Percentiles rank a stretch among this genome's conserved stretches.
These are phyloP conservation scores for Troides aeacus DNA, from an alignment of 2,888 invertebrate species.

Conservation along the genomic window DNA sequence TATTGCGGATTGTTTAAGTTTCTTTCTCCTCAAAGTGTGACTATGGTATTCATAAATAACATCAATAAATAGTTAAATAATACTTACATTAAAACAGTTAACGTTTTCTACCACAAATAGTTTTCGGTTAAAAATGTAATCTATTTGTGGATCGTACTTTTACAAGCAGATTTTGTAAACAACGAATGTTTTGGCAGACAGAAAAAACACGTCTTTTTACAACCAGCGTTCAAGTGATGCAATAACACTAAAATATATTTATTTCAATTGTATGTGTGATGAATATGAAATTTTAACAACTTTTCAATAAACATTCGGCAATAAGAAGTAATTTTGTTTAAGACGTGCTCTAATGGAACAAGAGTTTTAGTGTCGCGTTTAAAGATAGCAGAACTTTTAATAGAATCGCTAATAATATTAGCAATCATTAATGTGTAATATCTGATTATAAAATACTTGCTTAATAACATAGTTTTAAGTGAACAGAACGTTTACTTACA, in stretches of 20 bases:
- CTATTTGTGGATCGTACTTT: background rate
- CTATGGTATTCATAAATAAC: no score
- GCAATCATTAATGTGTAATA: constrained; percentile 10
- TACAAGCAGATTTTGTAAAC: background rate
- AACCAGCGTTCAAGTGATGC: background rate
- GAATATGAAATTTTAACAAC: no score
- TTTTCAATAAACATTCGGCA: no score
- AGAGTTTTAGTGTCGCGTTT: no score
- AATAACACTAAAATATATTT: constrained; percentile 4
- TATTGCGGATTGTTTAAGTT: no score
- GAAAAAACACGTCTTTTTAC: background rate
- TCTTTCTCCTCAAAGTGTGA: no score
- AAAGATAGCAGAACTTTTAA: no score
- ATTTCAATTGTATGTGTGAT: background rate
- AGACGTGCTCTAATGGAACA: no score
- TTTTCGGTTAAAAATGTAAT: background rate
- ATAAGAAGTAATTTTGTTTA: no score
- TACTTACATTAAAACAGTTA: no score
- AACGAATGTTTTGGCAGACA: background rate
- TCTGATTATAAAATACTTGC: constrained; percentile 8
- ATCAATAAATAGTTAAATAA: no score
- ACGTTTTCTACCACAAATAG: no score
- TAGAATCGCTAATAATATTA: background rate
- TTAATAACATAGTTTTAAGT: constrained; percentile 9
- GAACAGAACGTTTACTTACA: constrained; percentile 16